phyloP scores from a whole-genome alignment of 2,113 vertebrate species.

The Eubucco bourcierii region DNA sequence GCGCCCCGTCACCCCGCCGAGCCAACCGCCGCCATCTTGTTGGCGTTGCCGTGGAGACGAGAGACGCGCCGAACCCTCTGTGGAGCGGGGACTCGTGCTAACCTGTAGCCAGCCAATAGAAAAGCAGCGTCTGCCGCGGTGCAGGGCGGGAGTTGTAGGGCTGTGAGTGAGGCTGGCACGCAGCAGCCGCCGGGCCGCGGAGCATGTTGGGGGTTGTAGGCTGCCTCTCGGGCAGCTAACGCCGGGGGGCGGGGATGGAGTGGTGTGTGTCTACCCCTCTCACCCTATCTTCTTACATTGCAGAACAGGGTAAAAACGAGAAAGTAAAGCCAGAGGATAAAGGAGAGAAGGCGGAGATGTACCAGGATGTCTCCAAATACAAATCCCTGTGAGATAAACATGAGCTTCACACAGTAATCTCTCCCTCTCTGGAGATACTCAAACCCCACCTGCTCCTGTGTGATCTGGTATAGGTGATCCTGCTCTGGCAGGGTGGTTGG shows the following conservation, averaged over 20 bases:
- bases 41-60: conserved; percentile 49
- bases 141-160: background rate
- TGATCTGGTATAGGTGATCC: no score
- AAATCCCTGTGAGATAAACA: background rate
- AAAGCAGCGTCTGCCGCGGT: fast-evolving
- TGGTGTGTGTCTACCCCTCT: background rate
- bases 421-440: no score
- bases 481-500: no score
- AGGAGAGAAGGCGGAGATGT: no score
- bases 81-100: fast-evolving
- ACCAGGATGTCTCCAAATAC: background rate
- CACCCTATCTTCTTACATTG: background rate
- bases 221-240: background rate
- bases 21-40: conserved; percentile 36
- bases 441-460: no score
- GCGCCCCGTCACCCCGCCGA: fast-evolving
- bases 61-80: fast-evolving
- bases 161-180: fast-evolving
- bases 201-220: conserved; percentile 9
- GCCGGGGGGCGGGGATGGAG: no score
- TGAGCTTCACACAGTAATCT: no score
- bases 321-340: background rate
- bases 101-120: background rate
- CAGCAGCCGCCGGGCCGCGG: fast-evolving
- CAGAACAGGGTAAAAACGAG: background rate